These are phyloP conservation scores for Diadegma fenestrale DNA, from an alignment of 2,888 invertebrate species.

Conservation along the genomic window DNA sequence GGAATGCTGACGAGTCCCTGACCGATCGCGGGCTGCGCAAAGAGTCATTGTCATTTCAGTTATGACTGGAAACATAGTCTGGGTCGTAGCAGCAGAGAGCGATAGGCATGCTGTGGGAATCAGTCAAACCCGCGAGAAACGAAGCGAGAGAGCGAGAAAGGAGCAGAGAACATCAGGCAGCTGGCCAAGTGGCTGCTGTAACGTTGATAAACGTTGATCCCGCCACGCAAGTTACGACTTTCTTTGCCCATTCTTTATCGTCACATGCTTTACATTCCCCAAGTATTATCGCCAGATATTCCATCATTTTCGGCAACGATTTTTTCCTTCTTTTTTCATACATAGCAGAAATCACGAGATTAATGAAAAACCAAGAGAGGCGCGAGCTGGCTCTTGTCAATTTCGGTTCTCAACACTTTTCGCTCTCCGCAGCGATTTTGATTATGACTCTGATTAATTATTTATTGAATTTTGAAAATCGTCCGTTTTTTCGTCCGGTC, in stretches of 20 bases:
- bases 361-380: background rate
- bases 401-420: background rate
- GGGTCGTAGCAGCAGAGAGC: conserved; percentile 18
- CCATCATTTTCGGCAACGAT: background rate
- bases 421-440: too few species aligned
- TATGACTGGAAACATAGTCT: conserved; percentile 36
- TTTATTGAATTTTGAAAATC: too few species aligned
- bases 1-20: conserved; percentile 49
- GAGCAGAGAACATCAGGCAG: conserved; percentile 31
- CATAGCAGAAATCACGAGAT: background rate
- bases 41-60: conserved; percentile 63
- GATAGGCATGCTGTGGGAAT: conserved; percentile 50
- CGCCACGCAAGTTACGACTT: background rate
- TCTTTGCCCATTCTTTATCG: conserved; percentile 11
- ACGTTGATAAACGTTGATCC: conserved; percentile 12
- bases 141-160: background rate
- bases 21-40: conserved; percentile 26
- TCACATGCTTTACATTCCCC: background rate
- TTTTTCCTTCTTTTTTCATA: background rate
- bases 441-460: too few species aligned
- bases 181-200: conserved; percentile 45
- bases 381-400: background rate
- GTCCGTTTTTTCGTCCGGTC: too few species aligned
- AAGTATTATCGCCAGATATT: background rate
- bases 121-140: conserved; percentile 33